Percentiles rank a stretch among this genome's conserved stretches.
These are phyloP conservation scores for Hylaeus volcanicus DNA, from an alignment of 1,140 invertebrate species.

Conservation along the genomic window DNA sequence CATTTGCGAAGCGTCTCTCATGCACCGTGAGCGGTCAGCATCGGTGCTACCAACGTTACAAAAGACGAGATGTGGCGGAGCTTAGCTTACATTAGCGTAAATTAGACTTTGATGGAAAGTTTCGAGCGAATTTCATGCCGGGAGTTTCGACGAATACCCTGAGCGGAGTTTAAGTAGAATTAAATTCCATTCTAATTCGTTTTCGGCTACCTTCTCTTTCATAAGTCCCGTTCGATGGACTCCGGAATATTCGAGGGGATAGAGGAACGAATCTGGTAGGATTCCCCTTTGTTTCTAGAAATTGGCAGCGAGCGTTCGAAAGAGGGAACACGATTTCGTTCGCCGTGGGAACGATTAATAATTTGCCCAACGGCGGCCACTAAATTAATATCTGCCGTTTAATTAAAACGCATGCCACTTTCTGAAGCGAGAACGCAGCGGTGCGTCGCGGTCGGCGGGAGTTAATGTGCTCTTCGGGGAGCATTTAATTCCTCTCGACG, in stretches of 20 bases:
- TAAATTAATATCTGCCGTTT: slow-evolving; percentile 31
- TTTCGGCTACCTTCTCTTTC: background rate
- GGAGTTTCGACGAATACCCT: slow-evolving; percentile 15
- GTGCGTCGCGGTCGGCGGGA: background rate
- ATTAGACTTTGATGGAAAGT: slow-evolving; percentile 40
- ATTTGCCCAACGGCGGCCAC: slow-evolving; percentile 3
- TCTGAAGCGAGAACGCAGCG: background rate
- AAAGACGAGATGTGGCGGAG: slow-evolving; percentile 35
- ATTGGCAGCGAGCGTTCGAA: background rate
- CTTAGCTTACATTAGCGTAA: slow-evolving; percentile 25
- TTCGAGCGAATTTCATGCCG: slow-evolving; percentile 7
- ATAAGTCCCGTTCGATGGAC: slow-evolving; percentile 9
- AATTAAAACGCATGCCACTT: slow-evolving; percentile 25
- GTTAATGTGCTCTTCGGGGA: background rate
- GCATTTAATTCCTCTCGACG: background rate
- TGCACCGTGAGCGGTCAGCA: slow-evolving; percentile 46
- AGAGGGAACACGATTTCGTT: background rate
- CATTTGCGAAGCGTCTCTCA: background rate
- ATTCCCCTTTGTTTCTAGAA: background rate
- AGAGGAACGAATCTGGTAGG: background rate
- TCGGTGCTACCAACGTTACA: slow-evolving; percentile 56
- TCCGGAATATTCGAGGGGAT: background rate
- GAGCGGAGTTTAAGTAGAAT: slow-evolving; percentile 45
- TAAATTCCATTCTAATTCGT: slow-evolving; percentile 40
- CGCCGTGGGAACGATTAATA: slow-evolving; percentile 20